Base-by-base conservation (phyloP, 2,113 vertebrate genomes). In the Nansenia antarctica region DNA sequence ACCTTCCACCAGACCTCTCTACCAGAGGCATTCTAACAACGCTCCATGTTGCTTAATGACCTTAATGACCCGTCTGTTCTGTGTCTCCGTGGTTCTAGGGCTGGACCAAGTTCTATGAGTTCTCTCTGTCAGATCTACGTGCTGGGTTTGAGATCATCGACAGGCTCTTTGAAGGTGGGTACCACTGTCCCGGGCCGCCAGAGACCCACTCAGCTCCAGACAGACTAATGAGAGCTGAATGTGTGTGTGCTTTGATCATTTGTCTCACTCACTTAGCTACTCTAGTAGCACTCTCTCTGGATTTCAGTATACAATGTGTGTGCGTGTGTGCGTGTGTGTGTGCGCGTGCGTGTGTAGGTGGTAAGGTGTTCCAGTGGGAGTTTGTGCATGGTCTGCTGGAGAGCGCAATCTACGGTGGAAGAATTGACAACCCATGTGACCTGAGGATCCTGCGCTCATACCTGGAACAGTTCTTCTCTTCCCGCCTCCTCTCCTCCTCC, bases 21-120 rank as follows among this genome's bases (percentile, higher is more conserved):
- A n/a, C n/a, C n/a, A n/a, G n/a, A n/a, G n/a, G n/a, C n/a, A n/a
- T n/a, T n/a, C n/a, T n/a, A n/a, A n/a, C n/a, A n/a, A n/a, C n/a
- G n/a, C n/a, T n/a, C n/a, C n/a, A n/a, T n/a, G n/a, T n/a, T n/a
- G n/a, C n/a, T n/a, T n/a, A n/a, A n/a, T n/a, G n/a, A n/a, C n/a
- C n/a, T n/a, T n/a, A n/a, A n/a, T n/a, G n/a, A n/a, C n/a, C n/a
- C n/a, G n/a, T 45, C 27, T 42, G 7, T n/a, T 24, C 26, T 65
- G 6, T 65, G 6, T 32, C 34, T 20, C 60, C 57, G 78, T 74
- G 71, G 69, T 87, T 55, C 9, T 71, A 99, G 98, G 96, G 97
- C 37, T 99, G 98, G 97, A 99, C 97, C n/a, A 97, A 98, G 70
- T 99, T 99, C 89, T 98, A 99, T 69, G 96, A 99, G 83, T 99